These are phyloP conservation scores for Pseudorectes ferrugineus DNA, from an alignment of 2,113 vertebrate genomes.

Conservation along the genomic window DNA sequence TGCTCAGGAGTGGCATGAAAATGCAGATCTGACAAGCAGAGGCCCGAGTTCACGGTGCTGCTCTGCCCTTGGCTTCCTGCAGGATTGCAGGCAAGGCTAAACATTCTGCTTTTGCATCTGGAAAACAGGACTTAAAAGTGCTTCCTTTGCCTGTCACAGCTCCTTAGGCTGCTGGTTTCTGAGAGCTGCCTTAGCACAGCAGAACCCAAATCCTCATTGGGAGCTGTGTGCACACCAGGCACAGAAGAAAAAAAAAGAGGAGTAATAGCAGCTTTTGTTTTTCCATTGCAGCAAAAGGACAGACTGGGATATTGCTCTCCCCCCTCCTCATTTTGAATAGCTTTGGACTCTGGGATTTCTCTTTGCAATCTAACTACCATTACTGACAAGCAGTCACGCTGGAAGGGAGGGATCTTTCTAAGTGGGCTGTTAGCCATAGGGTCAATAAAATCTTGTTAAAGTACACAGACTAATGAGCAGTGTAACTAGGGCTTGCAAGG, in stretches of 20 bases:
- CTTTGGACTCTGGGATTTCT: background rate
- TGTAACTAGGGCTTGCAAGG: background rate
- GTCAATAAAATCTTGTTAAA: slow-evolving; percentile 9
- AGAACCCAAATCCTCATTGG: background rate
- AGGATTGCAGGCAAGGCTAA: background rate
- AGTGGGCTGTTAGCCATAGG: background rate
- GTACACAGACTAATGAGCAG: background rate
- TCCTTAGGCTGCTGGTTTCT: slow-evolving; percentile 2
- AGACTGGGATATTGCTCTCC: background rate
- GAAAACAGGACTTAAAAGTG: background rate
- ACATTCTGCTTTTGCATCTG: background rate
- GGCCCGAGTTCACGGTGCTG: background rate
- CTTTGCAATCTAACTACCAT: background rate
- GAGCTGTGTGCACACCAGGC: background rate
- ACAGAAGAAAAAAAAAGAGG: background rate
- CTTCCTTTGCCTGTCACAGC: background rate
- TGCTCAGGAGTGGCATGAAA: background rate
- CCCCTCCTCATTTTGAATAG: background rate
- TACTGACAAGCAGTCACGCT: background rate
- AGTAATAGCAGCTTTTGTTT: background rate
- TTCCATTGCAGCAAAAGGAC: background rate
- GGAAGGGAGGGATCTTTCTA: background rate
- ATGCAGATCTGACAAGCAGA: background rate
- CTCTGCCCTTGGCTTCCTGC: background rate
- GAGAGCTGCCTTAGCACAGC: background rate